Evolutionary conservation across 2,888 invertebrate genomes (phyloP), one percentile per base, ranked within the genome.

Genomic region (Apodemia mormo): DNA sequence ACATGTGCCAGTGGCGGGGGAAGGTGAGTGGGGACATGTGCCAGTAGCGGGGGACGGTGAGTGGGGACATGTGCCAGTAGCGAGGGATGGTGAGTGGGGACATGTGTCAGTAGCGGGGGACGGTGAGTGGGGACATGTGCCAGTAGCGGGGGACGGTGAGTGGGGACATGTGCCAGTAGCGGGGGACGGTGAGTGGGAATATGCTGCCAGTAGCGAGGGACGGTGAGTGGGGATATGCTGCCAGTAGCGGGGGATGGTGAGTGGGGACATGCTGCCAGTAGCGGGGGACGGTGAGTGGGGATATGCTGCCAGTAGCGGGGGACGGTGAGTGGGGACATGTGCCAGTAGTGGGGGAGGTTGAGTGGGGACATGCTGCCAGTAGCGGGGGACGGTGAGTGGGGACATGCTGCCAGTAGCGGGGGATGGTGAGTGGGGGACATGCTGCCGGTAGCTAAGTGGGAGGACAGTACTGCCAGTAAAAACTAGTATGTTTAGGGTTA

Each of bases 51-150:
- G 2, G 4, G 54, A 45, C 54, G 6, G 54, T 45, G 2, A 9
- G 33, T 33, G 33, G 33, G 2, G 33, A 33, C 97, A 98, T 98
- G 98, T 94, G 97, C 95, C 96, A 97, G 96, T 96, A 96, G 77
- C 49, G 2, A 1, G 2, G 4, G 54, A 45, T n/a, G 6, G 54
- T 45, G 2, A 9, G 33, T 33, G 33, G 33, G 2, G 33, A 33
- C 97, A 98, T 98, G 98, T 94, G 97, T 95, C 96, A 97, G 96
- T 96, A 96, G 77, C 49, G 2, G 4, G 49, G 4, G n/a, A n/a
- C n/a, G n/a, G n/a, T n/a, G n/a, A n/a, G n/a, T n/a, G n/a, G n/a
- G n/a, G n/a, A n/a, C n/a, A n/a, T n/a, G n/a, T 98, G 97, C 95
- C 96, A 97, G 96, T 96, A 96, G 77, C 49, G 2, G 4, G 2